Base-by-base conservation (phyloP, 35 echinoderm and acorn worm species). In the Lytechinus pictus region DNA sequence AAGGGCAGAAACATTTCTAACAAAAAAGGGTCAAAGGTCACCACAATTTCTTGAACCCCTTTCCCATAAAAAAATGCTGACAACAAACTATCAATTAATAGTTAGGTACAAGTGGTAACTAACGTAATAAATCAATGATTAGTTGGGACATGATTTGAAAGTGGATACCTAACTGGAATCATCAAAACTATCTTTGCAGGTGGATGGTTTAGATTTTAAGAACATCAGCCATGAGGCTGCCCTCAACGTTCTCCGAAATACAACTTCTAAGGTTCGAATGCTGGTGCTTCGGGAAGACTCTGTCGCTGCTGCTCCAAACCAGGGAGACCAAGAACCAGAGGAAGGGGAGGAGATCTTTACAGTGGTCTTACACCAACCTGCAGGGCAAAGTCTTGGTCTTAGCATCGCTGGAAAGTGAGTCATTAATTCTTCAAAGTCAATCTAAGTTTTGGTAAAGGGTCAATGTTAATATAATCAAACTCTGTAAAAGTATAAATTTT, bases 321-420 rank as follows among this genome's bases (percentile, higher is more conserved):
- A 95, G 87, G 86, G 54, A 6, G 86, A 89, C 55, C 93, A 96
- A 27, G 91, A 94, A 19, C 13, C 2, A 13, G 54, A 6, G 8
- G 86, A 95, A 44, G 86, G 24, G 2, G 89, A 27, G 33, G 94
- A 99, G 55, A 93, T 94, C 52, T 58, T 95, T 21, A 97, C 52
- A 19, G 95, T 99, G 54, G 96, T 97, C 6, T 86, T 98, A 51
- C 86, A 91, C 28, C 97, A 98, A 27, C 97, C 92, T 92, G 92
- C 95, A 9, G 98, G 97, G 4, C 95, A 97, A 55, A 96, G 95
- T 21, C 95, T 98, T 4, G 97, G 98, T 13, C 95, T 98, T 27
- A 99, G 97, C 88, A 97, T 99, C 33, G 96, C 97, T 52, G 97
- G 97, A 13, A 99, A 95, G 92, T 93, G 52, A 90, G 88, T 90